Evolutionary conservation across 2,113 vertebrate genomes (phyloP).

Genomic region (Melanotaenia duboulayi): DNA sequence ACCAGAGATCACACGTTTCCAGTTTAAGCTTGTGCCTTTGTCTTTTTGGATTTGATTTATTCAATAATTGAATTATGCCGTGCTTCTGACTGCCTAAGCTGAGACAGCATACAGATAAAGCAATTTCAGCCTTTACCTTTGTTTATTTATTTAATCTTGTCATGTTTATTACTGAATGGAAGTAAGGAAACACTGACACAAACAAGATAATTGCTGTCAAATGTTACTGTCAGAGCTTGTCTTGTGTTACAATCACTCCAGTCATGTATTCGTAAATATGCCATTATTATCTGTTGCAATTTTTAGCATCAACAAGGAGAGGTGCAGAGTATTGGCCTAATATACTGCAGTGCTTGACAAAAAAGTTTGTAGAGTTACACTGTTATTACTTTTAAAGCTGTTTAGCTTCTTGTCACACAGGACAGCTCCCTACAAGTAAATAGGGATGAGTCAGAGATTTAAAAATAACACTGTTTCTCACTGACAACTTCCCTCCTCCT

Average conservation of each 20-base stretch:
- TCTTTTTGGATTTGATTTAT: no score
- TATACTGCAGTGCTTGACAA: slow-evolving; percentile 25
- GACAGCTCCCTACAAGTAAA: slow-evolving; percentile 33
- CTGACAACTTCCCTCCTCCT: slow-evolving; percentile 50
- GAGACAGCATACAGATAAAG: slow-evolving; percentile 11
- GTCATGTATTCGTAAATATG: slow-evolving; percentile 53
- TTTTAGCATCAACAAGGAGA: slow-evolving; percentile 25
- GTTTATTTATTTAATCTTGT: slow-evolving; percentile 24
- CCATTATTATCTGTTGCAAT: slow-evolving; percentile 43
- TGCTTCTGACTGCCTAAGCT: not conserved
- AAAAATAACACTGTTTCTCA: slow-evolving; percentile 64
- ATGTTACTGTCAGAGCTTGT: slow-evolving; percentile 39
- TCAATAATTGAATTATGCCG: no score
- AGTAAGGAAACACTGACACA: slow-evolving; percentile 20
- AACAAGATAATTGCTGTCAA: slow-evolving; percentile 27
- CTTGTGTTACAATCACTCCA: slow-evolving; percentile 15
- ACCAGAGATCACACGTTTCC: no score
- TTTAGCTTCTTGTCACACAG: slow-evolving; percentile 42
- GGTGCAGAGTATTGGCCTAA: not conserved
- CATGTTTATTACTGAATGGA: slow-evolving; percentile 14
- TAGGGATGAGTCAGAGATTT: slow-evolving; percentile 64
- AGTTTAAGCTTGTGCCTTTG: no score
- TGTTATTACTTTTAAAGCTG: slow-evolving; percentile 32
- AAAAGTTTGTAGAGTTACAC: slow-evolving; percentile 14
- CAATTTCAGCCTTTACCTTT: slow-evolving; percentile 16